Base-by-base conservation (phyloP, 2,113 vertebrate species). In the Clarias macrocephalus region DNA sequence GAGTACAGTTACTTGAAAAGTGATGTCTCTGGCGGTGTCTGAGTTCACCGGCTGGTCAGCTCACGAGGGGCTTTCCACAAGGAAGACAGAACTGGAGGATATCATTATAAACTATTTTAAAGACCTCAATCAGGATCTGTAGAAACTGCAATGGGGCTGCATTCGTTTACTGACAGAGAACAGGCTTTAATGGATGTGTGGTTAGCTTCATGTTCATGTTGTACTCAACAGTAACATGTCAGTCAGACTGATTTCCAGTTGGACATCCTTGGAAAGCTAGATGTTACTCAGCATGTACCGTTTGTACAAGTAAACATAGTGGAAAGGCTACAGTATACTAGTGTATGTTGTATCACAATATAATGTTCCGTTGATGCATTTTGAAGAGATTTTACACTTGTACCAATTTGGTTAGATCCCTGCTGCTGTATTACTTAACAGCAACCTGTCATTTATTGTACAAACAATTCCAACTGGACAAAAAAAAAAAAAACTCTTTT, bases 41-140 rank as follows among this genome's bases (percentile, higher is more conserved):
- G 89, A 89, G 94, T 94, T 94, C 93, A 94, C 57, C 54, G 88
- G 85, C 89, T 92, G 93, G 93, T 94, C 93, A 93, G 87, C 48
- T 16, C 84, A 91, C 90, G 85, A 90, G 89, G 89, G 89, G 89
- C 89, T 90, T 90, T 90, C 89, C 89, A 52, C 66, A 62, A 85
- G 82, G 82, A 87, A 88, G 85, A 85, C 77, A 76, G 60, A 83
- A 60, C 80, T 68, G 56, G 57, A 79, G 81, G 85, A 85, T 88
- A 87, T 88, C 86, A 84, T 88, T 87, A 65, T 86, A 85, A 82
- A 57, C 42, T 66, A 68, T 52, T 87, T 86, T 75, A 85, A 77
- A 87, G 83, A 84, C 72, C 62, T 83, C 86, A 79, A 87, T 87
- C 86, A 56, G 33, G 85, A 70, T 25, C n/a, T 76, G 87, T 60